These are phyloP conservation scores for Porphyrio hochstetteri DNA, from an alignment of 2,113 vertebrate genomes.

Conservation along the genomic window DNA sequence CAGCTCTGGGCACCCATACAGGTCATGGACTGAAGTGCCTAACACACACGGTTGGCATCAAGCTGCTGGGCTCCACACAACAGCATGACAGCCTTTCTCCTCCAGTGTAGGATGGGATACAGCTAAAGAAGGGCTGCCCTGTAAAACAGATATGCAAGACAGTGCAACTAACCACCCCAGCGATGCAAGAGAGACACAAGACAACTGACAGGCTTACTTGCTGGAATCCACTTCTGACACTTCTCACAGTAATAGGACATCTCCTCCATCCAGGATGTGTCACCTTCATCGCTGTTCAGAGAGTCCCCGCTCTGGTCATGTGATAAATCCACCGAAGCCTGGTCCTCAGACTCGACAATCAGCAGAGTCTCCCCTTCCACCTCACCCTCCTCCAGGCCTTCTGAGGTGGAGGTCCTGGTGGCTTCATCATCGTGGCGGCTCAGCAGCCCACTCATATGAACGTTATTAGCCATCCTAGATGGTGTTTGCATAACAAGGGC, in stretches of 20 bases:
- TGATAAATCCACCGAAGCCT: slow-evolving; percentile 92
- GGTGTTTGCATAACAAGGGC: not conserved
- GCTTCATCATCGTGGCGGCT: slow-evolving; percentile 84
- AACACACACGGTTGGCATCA: accelerated
- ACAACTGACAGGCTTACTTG: slow-evolving; percentile 78
- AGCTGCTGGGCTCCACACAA: not conserved
- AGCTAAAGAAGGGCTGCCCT: not conserved
- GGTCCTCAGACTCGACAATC: slow-evolving; percentile 95
- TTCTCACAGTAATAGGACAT: slow-evolving; percentile 95
- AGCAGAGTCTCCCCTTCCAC: slow-evolving; percentile 96
- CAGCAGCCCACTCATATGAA: slow-evolving; percentile 77
- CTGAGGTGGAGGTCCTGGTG: slow-evolving; percentile 87
- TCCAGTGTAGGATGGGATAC: accelerated
- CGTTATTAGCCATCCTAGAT: slow-evolving; percentile 83
- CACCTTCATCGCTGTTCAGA: slow-evolving; percentile 91
- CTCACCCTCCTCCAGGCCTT: slow-evolving; percentile 95
- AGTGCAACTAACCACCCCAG: not conserved
- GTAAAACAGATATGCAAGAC: accelerated
- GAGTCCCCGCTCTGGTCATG: slow-evolving; percentile 98
- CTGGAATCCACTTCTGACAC: slow-evolving; percentile 95
- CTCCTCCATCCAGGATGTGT: slow-evolving; percentile 89
- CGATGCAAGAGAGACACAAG: not conserved
- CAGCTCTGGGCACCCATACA: not conserved
- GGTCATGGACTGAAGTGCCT: accelerated
- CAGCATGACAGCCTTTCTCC: not conserved